These are phyloP conservation scores for Malacoraja senta DNA, from an alignment of 2,797 vertebrate genomes.

Conservation along the genomic window DNA sequence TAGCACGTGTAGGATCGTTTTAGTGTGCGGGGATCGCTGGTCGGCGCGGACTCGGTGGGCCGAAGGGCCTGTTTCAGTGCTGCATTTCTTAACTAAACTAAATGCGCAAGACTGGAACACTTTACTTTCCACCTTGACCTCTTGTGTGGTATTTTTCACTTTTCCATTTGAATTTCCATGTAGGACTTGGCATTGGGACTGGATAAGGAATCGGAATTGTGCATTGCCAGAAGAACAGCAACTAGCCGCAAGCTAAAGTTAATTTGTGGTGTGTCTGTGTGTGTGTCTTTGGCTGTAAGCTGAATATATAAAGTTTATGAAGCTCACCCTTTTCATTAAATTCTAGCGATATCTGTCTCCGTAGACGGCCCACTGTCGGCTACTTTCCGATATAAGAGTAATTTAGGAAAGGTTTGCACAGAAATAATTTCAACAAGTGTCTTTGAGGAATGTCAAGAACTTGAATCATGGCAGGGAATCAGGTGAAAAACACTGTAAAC, in stretches of 20 bases:
- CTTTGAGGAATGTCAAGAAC: constrained; percentile 7
- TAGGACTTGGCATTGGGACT: constrained; percentile 22
- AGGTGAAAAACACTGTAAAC: constrained; percentile 21
- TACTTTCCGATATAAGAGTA: background rate
- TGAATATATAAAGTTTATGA: background rate
- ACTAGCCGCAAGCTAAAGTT: background rate
- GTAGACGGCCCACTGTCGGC: background rate
- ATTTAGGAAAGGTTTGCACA: background rate
- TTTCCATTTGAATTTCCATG: constrained; percentile 34
- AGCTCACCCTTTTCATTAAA: background rate
- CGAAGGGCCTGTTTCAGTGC: too few species aligned
- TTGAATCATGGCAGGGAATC: background rate
- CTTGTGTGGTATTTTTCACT: background rate
- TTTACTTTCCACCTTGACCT: background rate
- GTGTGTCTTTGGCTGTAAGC: background rate
- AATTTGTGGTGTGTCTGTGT: background rate
- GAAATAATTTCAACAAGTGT: background rate
- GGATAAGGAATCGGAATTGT: constrained; percentile 1
- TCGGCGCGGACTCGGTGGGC: too few species aligned
- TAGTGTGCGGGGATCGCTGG: too few species aligned
- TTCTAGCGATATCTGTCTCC: background rate
- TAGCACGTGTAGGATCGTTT: too few species aligned
- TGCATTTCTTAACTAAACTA: too few species aligned
- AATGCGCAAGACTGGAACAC: background rate
- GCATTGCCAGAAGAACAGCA: constrained; percentile 4